phyloP scores from a whole-genome alignment of 2,888 invertebrate species.

The Brachyopa scutellaris region DNA sequence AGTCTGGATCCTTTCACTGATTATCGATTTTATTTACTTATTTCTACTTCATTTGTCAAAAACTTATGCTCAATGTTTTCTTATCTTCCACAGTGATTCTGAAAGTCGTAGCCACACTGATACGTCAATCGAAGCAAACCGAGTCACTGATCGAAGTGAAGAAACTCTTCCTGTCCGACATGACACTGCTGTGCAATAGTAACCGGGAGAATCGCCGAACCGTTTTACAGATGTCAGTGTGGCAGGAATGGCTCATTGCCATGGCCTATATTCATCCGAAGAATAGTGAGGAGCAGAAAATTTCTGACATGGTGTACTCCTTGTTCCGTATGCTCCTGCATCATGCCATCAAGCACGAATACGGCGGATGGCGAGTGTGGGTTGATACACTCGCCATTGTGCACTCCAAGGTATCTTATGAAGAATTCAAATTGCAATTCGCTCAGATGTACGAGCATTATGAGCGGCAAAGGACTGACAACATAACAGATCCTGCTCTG shows the following conservation, averaged over 20 bases:
- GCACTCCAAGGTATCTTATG: slow-evolving; percentile 99
- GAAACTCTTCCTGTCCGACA: slow-evolving; percentile 97
- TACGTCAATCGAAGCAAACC: slow-evolving; percentile 97
- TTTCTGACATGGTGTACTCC: slow-evolving; percentile 99
- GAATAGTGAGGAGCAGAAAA: slow-evolving; percentile 96
- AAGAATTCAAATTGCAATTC: slow-evolving; percentile 98
- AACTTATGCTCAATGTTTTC: no score
- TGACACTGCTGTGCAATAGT: slow-evolving; percentile 98
- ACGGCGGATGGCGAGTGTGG: slow-evolving; percentile 99
- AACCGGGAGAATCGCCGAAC: slow-evolving; percentile 98
- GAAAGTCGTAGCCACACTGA: slow-evolving; percentile 98
- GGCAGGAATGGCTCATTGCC: slow-evolving; percentile 99
- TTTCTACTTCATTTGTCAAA: no score
- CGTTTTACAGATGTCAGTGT: slow-evolving; percentile 99
- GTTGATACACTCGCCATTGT: slow-evolving; percentile 99
- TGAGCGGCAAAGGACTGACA: slow-evolving; percentile 95
- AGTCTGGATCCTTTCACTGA: no score
- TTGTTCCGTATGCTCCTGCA: slow-evolving; percentile 98
- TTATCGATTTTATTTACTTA: no score
- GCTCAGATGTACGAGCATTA: slow-evolving; percentile 99
- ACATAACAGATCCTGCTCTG: slow-evolving; percentile 96
- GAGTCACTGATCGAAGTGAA: slow-evolving; percentile 96
- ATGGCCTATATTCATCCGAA: slow-evolving; percentile 99
- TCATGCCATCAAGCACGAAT: slow-evolving; percentile 99
- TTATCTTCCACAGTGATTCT: slow-evolving; percentile 89